Evolutionary conservation across 1,140 invertebrate genomes (phyloP), one percentile per base, ranked within the genome.

Genomic region (Heliconius himera): DNA sequence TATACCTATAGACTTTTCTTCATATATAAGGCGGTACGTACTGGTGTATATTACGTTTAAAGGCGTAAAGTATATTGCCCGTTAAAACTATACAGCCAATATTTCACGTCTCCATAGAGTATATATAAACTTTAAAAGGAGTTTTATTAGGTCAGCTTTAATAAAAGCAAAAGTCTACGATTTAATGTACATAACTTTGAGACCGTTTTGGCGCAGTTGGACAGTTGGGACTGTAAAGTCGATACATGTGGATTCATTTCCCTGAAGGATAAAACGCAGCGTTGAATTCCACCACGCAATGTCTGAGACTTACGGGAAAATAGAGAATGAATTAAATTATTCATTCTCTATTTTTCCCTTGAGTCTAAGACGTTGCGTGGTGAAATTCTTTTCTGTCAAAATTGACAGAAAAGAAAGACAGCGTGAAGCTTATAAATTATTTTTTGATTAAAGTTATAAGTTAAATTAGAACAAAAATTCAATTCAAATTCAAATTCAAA

Each of bases 41-140:
- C 29, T 36, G 36, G 1, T n/a, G 9, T 72, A 72, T 72, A 72
- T 76, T 76, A 8, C 33, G 29, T 22, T 70, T 26, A 49, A 38
- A 70, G 2, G 56, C 60, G 54, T 76, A 38, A 41, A 36, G 73
- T 76, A 76, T 70, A 76, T 70, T 38, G 78, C 73, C 51, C 66
- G 51, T 76, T 80, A 76, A 80, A 80, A 74, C 41, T 81, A 81
- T 81, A 81, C 56, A 73, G 76, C 41, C 79, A 81, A 81, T 81
- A 77, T 81, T 74, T 77, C 79, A 81, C n/a, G 75, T 29, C 70
- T 51, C 54, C 60, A 66, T 16, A 66, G 26, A 66, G 60, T 66
- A 29, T 66, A 66, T 66, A 72, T 80, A 80, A 80, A 80, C 72
- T 56, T 81, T 81, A 81, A 81, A 77, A 77, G 79, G 71, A 74